phyloP scores from a whole-genome alignment of 2,113 vertebrate genomes.

The Paramormyrops kingsleyae region DNA sequence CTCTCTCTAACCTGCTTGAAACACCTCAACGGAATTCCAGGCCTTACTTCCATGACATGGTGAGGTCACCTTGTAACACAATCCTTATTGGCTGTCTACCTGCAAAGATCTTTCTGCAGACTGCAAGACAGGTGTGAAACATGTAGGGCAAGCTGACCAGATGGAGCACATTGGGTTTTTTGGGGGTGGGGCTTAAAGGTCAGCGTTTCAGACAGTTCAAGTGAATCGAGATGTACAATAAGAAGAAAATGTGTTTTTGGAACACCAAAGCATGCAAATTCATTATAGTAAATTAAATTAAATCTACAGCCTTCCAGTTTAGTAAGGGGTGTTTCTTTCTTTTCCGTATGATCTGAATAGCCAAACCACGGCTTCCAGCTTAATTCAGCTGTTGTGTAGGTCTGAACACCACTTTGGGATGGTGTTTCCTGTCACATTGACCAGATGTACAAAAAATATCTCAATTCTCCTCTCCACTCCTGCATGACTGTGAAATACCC shows the following conservation, averaged over 20 bases:
- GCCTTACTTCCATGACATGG: no score
- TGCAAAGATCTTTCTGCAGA: no score
- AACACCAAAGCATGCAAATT: background rate
- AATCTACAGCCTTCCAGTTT: background rate
- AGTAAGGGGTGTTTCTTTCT: background rate
- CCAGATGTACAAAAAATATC: background rate
- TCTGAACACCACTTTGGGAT: background rate
- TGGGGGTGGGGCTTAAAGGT: background rate
- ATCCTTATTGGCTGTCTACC: no score
- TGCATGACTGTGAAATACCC: background rate
- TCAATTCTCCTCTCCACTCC: background rate
- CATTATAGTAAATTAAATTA: background rate
- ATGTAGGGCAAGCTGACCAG: no score
- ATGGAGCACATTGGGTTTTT: no score
- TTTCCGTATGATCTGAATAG: background rate
- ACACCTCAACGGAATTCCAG: no score
- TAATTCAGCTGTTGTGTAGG: background rate
- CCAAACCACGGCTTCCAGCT: background rate
- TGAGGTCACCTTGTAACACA: no score
- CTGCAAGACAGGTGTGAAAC: background rate
- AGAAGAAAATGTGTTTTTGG: no score
- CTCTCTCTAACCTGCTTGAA: no score
- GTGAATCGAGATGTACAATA: background rate
- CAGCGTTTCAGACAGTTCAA: background rate
- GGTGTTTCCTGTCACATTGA: background rate